These are phyloP conservation scores for Noturus placidus DNA, from an alignment of 2,113 vertebrate genomes.

Conservation along the genomic window DNA sequence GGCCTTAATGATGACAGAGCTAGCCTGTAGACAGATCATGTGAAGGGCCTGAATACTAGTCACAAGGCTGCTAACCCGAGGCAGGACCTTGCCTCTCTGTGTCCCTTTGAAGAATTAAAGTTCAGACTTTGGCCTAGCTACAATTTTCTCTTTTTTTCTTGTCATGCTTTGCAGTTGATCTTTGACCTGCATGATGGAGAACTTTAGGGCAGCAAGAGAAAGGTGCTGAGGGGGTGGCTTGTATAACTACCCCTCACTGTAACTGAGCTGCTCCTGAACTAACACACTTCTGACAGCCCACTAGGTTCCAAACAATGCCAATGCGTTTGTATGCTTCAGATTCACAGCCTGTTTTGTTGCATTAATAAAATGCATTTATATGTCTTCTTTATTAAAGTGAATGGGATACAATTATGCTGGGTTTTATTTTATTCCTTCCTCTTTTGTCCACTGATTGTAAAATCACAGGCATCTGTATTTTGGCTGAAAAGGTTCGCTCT, in stretches of 20 bases:
- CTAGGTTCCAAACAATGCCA: neutral
- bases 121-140: slow-evolving; percentile 37
- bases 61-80: slow-evolving; percentile 55
- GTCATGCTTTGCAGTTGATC: slow-evolving; percentile 55
- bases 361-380: slow-evolving; percentile 28
- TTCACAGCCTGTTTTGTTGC: slow-evolving; percentile 4
- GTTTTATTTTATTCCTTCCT: slow-evolving; percentile 34
- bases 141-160: slow-evolving; percentile 47
- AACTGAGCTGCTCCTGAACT: slow-evolving; percentile 15
- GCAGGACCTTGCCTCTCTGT: slow-evolving; percentile 44
- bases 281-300: neutral
- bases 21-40: slow-evolving; percentile 51
- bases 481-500: slow-evolving; percentile 41
- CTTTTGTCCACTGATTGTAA: slow-evolving; percentile 37
- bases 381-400: slow-evolving; percentile 23
- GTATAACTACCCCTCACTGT: slow-evolving; percentile 24
- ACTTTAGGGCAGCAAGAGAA: slow-evolving; percentile 45
- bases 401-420: slow-evolving; percentile 27
- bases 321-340: neutral
- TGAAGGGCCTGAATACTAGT: slow-evolving; percentile 55
- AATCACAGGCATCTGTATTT: slow-evolving; percentile 42
- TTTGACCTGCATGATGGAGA: slow-evolving; percentile 47
- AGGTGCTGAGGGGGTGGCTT: slow-evolving; percentile 28
- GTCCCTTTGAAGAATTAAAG: slow-evolving; percentile 53
- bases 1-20: slow-evolving; percentile 55